Evolutionary conservation across 1,140 invertebrate species (phyloP).

Genomic region (Galleria mellonella): DNA sequence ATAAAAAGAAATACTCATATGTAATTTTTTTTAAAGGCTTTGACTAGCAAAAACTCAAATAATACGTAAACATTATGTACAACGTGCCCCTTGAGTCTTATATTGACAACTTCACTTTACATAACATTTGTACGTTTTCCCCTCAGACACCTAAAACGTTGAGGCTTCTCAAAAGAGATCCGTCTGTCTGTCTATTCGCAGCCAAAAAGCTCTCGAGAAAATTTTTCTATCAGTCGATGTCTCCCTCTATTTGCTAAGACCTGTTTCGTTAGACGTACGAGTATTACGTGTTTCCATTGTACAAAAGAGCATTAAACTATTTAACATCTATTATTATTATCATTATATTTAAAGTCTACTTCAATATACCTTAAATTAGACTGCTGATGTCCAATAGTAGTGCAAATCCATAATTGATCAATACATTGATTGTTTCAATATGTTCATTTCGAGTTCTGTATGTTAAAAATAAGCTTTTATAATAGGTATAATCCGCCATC

Average conservation of each 20-base stretch:
- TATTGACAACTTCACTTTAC: background rate
- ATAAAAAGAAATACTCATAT: no score
- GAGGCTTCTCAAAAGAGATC: conserved; percentile 24
- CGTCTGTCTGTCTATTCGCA: conserved; percentile 36
- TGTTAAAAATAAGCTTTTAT: no score
- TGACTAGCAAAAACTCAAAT: no score
- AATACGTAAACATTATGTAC: no score
- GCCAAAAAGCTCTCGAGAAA: conserved; percentile 52
- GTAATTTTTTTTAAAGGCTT: no score
- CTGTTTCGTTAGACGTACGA: conserved; percentile 62
- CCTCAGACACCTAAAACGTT: background rate
- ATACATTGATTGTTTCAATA: no score
- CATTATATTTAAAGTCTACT: background rate
- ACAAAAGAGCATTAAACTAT: background rate
- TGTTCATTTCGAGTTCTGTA: no score
- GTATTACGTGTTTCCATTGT: conserved; percentile 43
- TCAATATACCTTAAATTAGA: no score
- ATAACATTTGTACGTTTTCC: conserved; percentile 2
- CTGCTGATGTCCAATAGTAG: no score
- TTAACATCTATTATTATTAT: background rate
- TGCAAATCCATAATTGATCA: no score
- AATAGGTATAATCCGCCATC: no score
- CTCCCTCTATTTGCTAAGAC: conserved; percentile 70
- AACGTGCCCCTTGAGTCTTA: background rate
- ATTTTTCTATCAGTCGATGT: conserved; percentile 65